These are phyloP conservation scores for Eurystomus gularis DNA, from an alignment of 2,113 vertebrate species.

Conservation along the genomic window DNA sequence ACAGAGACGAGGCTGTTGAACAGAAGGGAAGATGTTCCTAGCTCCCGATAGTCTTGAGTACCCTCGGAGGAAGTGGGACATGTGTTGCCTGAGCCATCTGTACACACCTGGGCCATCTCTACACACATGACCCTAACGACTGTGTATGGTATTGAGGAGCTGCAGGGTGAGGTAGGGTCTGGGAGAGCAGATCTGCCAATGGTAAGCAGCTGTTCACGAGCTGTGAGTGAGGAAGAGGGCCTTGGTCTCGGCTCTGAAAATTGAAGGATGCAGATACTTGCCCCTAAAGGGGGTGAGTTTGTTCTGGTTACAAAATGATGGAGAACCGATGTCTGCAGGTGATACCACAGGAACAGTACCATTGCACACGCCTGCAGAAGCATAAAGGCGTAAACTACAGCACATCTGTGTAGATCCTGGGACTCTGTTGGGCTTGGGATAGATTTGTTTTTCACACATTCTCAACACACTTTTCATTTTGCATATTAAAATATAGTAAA, in stretches of 20 bases:
- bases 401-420: not conserved
- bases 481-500: not conserved
- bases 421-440: not conserved
- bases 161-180: not conserved
- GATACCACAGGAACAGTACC: not conserved
- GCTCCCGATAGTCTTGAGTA: not conserved
- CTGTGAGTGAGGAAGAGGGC: accelerated
- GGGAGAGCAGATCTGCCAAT: not conserved
- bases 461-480: not conserved
- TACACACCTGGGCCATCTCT: not conserved
- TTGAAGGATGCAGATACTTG: not conserved
- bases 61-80: not conserved
- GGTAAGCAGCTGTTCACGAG: not conserved
- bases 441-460: not conserved
- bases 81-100: not conserved
- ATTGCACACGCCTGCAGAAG: not conserved
- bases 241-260: not conserved
- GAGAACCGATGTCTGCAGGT: not conserved
- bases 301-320: not conserved
- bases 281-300: not conserved
- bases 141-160: not conserved
- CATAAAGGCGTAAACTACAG: not conserved
- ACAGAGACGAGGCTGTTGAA: not conserved
- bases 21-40: not conserved
- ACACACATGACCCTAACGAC: accelerated